A percentile compares a stretch with the other conserved stretches of the same genome.
phyloP scores from a whole-genome alignment of 2,888 invertebrate genomes.

The Trachelus iudaicus region DNA sequence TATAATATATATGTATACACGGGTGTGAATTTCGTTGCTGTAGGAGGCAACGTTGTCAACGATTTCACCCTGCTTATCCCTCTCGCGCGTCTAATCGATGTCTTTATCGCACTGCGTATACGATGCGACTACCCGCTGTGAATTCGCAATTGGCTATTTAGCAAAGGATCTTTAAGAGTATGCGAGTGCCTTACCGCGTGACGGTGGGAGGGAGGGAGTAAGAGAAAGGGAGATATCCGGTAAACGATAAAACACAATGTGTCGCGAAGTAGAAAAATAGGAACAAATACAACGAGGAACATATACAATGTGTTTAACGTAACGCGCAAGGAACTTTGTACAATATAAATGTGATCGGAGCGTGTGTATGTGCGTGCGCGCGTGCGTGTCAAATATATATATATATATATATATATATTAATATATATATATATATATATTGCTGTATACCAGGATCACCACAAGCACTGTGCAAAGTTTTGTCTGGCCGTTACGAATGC shows the following conservation, averaged over 20 bases:
- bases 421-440: slow-evolving; percentile 9
- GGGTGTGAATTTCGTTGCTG: neutral
- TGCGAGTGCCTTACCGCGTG: neutral
- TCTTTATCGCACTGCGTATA: neutral
- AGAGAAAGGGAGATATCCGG: neutral
- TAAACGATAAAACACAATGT: slow-evolving; percentile 13
- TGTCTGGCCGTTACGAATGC: neutral
- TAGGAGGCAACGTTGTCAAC: neutral
- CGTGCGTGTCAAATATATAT: slow-evolving; percentile 20
- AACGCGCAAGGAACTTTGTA: slow-evolving; percentile 57
- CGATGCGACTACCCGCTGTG: neutral
- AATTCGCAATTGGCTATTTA: neutral
- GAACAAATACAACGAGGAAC: slow-evolving; percentile 61
- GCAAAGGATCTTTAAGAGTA: neutral
- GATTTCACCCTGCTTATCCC: slow-evolving; percentile 3
- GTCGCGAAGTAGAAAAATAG: slow-evolving; percentile 50
- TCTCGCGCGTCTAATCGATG: slow-evolving; percentile 6
- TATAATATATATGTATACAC: neutral
- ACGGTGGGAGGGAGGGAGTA: slow-evolving; percentile 17
- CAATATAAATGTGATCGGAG: slow-evolving; percentile 37
- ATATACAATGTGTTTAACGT: slow-evolving; percentile 46
- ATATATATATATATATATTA: slow-evolving; percentile 15
- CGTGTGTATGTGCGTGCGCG: slow-evolving; percentile 24
- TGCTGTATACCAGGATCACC: neutral
- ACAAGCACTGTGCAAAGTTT: neutral